Evolutionary conservation across 2,797 vertebrate species (phyloP).

Genomic region (Sebastes elongatus): DNA sequence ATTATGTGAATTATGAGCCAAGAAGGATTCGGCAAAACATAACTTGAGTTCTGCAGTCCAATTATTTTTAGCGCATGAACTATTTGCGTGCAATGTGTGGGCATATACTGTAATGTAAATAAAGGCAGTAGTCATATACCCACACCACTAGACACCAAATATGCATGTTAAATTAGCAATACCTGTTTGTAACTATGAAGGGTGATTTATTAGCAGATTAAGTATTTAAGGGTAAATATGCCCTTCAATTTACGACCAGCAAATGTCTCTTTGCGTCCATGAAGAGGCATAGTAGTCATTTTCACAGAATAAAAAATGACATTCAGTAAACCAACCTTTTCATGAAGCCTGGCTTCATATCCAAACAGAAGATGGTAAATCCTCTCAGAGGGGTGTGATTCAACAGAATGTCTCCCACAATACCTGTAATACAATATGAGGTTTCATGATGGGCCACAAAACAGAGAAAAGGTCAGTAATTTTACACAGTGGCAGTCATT

Average conservation of each 20-base stretch:
- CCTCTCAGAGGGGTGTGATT: constrained; percentile 87
- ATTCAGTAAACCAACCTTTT: constrained; percentile 80
- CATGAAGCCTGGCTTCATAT: constrained; percentile 89
- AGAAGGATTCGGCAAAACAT: background rate
- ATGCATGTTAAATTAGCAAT: background rate
- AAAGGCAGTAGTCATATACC: background rate
- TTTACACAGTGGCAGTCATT: background rate
- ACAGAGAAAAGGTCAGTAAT: background rate
- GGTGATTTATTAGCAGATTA: background rate
- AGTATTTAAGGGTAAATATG: background rate
- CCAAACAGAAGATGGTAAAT: constrained; percentile 90
- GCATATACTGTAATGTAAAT: background rate
- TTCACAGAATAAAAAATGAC: background rate
- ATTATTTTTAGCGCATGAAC: background rate
- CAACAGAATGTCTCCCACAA: constrained; percentile 89
- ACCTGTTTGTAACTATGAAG: background rate
- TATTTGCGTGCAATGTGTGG: background rate
- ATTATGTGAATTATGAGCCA: background rate
- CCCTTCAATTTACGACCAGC: background rate
- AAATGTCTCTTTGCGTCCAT: background rate
- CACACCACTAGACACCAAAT: background rate
- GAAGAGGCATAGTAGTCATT: background rate
- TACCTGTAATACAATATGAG: constrained; percentile 76
- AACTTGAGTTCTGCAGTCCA: background rate
- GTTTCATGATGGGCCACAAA: background rate